These are phyloP conservation scores for Stomatorhinus ivindoensis DNA, from an alignment of 2,113 vertebrate species.

Conservation along the genomic window DNA sequence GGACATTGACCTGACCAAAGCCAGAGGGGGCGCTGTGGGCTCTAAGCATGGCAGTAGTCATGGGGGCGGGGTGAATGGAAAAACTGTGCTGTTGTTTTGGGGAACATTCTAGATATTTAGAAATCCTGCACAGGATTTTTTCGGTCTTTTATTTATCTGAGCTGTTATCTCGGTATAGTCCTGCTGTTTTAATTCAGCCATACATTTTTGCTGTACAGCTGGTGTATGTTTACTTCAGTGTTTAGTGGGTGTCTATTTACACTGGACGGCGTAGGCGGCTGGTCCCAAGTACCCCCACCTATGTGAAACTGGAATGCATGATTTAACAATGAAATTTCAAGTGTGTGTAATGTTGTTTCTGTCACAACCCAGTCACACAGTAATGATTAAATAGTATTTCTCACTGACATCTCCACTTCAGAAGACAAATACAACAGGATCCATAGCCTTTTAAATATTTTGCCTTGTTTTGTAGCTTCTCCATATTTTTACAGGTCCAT, in stretches of 20 bases:
- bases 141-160: neutral
- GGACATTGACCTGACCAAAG: neutral
- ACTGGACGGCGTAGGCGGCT: neutral
- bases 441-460: neutral
- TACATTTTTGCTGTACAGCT: neutral
- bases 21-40: neutral
- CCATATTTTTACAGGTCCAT: neutral
- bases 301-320: neutral
- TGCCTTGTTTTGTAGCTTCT: neutral
- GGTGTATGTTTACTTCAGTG: neutral
- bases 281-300: neutral
- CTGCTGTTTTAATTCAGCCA: neutral
- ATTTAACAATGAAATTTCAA: neutral
- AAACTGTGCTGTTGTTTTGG: neutral
- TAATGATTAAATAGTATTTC: neutral
- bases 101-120: neutral
- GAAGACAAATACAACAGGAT: neutral
- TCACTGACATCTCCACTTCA: neutral
- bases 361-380: neutral
- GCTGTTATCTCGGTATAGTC: neutral
- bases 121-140: neutral
- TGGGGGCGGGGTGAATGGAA: neutral
- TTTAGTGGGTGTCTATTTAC: neutral
- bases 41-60: neutral
- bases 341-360: neutral